phyloP scores from a whole-genome alignment of 2,113 vertebrate species.

The Indicator indicator region DNA sequence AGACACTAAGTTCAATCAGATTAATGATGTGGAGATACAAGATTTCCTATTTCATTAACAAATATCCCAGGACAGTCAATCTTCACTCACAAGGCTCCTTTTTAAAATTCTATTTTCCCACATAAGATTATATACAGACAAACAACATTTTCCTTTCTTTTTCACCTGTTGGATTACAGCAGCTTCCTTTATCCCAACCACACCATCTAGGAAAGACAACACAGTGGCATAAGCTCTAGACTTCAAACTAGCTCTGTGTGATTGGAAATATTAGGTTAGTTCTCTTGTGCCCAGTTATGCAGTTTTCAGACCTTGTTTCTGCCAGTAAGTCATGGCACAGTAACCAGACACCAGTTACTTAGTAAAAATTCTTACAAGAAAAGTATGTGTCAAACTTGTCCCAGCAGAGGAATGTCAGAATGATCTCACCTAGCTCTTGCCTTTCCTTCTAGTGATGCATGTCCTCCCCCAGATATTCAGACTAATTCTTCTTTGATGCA shows the following conservation, averaged over 20 bases:
- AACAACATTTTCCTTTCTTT: background rate
- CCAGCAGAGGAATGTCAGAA: background rate
- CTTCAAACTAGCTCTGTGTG: background rate
- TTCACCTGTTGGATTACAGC: background rate
- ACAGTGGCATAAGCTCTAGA: background rate
- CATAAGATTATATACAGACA: background rate
- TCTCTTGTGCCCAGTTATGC: background rate
- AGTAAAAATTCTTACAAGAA: background rate
- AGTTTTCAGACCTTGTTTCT: background rate
- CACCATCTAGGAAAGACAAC: background rate
- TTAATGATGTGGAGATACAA: background rate
- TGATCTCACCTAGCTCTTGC: background rate
- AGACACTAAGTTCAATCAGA: background rate
- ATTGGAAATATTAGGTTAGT: background rate
- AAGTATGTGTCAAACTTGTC: background rate
- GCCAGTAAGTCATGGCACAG: background rate
- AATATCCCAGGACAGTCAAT: background rate
- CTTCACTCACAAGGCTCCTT: background rate
- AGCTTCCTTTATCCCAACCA: background rate
- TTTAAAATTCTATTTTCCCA: background rate
- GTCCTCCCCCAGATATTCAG: background rate
- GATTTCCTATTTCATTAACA: background rate
- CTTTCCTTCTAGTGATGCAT: background rate
- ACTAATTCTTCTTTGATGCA: background rate
- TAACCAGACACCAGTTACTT: background rate